These are phyloP conservation scores for Notarius quadriscutis DNA, from an alignment of 2,113 vertebrate genomes.

Conservation along the genomic window DNA sequence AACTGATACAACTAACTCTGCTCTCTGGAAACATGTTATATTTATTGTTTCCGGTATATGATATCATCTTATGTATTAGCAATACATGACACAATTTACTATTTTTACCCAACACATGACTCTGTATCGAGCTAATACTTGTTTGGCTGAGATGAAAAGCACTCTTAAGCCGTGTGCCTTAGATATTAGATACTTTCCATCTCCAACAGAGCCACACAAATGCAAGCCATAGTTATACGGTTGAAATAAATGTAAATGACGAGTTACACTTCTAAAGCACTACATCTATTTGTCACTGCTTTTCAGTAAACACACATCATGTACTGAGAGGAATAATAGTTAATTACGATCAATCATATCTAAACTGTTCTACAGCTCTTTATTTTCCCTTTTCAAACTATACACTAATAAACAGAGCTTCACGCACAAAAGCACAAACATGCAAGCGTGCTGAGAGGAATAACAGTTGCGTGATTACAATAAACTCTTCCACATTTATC, in stretches of 20 bases:
- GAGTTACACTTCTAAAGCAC: no score
- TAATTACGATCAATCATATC: neutral
- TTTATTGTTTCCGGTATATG: neutral
- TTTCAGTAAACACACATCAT: neutral
- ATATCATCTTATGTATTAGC: neutral
- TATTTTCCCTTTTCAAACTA: no score
- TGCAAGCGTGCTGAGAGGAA: neutral
- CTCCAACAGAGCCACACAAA: neutral
- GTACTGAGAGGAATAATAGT: neutral
- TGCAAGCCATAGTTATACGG: neutral
- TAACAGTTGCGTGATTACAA: neutral
- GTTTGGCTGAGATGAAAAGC: conserved; percentile 2
- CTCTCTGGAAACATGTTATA: neutral
- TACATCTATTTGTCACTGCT: neutral
- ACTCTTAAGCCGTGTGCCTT: conserved; percentile 1
- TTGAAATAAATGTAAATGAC: neutral
- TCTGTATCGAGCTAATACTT: neutral
- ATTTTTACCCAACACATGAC: neutral
- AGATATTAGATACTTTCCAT: conserved; percentile 12
- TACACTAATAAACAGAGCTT: no score
- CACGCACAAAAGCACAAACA: no score
- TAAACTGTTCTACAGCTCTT: no score
- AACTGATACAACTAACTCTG: no score
- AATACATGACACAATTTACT: neutral
- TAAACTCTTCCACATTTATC: conserved; percentile 1